A percentile compares a stretch with the other conserved stretches of the same genome.
phyloP scores from a whole-genome alignment of 2,888 invertebrate species.

The Zeuzera pyrina region DNA sequence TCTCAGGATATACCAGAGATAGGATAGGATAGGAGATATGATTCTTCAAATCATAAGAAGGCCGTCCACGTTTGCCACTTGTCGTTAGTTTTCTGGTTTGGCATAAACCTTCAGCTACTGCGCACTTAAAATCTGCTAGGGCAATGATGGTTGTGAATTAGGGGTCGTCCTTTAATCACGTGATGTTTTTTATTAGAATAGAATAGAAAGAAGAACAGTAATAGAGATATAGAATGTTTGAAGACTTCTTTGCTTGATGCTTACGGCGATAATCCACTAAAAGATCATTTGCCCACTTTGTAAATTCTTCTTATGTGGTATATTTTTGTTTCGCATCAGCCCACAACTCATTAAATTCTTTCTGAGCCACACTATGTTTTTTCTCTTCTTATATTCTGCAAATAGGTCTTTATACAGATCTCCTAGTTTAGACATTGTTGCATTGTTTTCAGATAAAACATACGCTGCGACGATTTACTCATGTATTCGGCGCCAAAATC shows the following conservation, averaged over 20 bases:
- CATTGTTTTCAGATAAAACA: slow-evolving; percentile 3
- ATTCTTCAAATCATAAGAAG: too few relatives aligned
- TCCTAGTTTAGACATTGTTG: slow-evolving; percentile 4
- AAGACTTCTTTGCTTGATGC: slow-evolving; percentile 7
- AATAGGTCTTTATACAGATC: slow-evolving; percentile 10
- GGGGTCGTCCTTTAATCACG: too few relatives aligned
- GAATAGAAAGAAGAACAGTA: too few relatives aligned
- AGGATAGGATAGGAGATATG: too few relatives aligned
- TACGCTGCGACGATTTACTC: slow-evolving; percentile 6
- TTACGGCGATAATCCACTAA: slow-evolving; percentile 9
- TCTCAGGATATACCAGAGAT: too few relatives aligned
- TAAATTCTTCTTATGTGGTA: slow-evolving; percentile 10
- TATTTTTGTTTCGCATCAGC: slow-evolving; percentile 10
- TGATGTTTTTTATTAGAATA: too few relatives aligned
- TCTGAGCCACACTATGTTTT: slow-evolving; percentile 10
- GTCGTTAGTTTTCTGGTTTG: too few relatives aligned
- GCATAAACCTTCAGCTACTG: too few relatives aligned
- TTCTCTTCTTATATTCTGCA: slow-evolving; percentile 7
- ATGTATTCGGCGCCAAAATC: slow-evolving; percentile 8
- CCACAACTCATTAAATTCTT: slow-evolving; percentile 11
- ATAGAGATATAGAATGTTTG: too few relatives aligned
- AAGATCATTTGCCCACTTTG: slow-evolving; percentile 9
- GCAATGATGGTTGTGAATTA: too few relatives aligned
- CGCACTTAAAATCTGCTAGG: too few relatives aligned
- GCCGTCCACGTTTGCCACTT: too few relatives aligned